Conservation (phyloP, 2,797 vertebrate genomes). For the Glossophaga mutica region DNA sequence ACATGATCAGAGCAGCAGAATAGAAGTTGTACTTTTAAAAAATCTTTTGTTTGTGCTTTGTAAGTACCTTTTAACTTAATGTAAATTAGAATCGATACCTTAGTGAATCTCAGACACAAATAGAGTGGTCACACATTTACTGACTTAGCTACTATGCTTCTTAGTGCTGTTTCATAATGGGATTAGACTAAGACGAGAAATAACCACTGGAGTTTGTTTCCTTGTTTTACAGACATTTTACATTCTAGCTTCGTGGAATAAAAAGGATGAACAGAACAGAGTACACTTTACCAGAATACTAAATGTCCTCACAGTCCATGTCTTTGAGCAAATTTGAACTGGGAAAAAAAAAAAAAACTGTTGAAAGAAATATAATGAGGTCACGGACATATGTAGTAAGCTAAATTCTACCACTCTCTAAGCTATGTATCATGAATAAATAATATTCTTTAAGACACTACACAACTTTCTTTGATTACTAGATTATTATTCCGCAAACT, state of each 20-base stretch:
- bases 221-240: constrained; percentile 62
- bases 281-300: constrained; percentile 34
- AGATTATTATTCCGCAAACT: neutral
- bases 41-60: constrained; percentile 7
- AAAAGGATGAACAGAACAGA: constrained; percentile 60
- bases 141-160: constrained; percentile 24
- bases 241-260: constrained; percentile 48
- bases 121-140: neutral
- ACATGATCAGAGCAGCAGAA: neutral
- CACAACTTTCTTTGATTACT: neutral
- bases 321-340: constrained; percentile 47
- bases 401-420: constrained; percentile 3
- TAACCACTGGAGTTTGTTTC: constrained; percentile 54
- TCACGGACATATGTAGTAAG: neutral
- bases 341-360: neutral
- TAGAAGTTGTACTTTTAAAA: neutral
- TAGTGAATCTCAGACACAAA: constrained; percentile 24
- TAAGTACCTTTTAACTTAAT: constrained; percentile 27
- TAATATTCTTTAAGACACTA: neutral
- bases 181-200: constrained; percentile 58
- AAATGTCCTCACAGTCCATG: constrained; percentile 36
- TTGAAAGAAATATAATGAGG: neutral
- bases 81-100: constrained; percentile 38
- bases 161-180: constrained; percentile 16
- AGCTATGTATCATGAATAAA: neutral